Percentiles rank a stretch among this genome's conserved stretches.
Evolutionary conservation across 1,140 invertebrate genomes (phyloP).

Genomic region (Sitodiplosis mosellana): DNA sequence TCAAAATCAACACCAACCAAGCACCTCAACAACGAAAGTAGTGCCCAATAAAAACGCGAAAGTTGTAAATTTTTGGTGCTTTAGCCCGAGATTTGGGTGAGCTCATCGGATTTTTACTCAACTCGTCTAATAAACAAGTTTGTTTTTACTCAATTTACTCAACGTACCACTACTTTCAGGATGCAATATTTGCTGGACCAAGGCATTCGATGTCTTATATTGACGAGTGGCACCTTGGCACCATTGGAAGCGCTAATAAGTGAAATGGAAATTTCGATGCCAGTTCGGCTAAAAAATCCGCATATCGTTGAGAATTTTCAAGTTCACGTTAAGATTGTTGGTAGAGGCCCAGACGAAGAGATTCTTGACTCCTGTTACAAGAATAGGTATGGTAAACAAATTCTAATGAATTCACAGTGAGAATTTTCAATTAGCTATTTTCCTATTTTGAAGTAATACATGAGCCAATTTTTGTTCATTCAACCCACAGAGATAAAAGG

Average conservation of each 20-base stretch:
- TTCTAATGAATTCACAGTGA: no score
- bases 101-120: no score
- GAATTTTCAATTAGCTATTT: not conserved
- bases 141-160: no score
- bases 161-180: no score
- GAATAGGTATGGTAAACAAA: not conserved
- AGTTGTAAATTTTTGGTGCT: slow-evolving; percentile 88
- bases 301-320: not conserved
- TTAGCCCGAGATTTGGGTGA: slow-evolving; percentile 79
- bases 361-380: not conserved
- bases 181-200: no score
- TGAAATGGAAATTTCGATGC: not conserved
- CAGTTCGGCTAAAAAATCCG: not conserved
- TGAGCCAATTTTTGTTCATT: not conserved
- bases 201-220: not conserved
- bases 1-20: slow-evolving; percentile 7
- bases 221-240: not conserved
- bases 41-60: slow-evolving; percentile 33
- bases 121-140: no score
- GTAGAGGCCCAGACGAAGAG: not conserved
- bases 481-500: not conserved
- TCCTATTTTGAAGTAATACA: not conserved
- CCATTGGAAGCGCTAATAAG: not conserved
- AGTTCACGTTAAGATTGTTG: not conserved
- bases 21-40: slow-evolving; percentile 24